A percentile compares a stretch with the other conserved stretches of the same genome.
Evolutionary conservation across 1,140 invertebrate species (phyloP).

Genomic region (Aphelinus atriplicis): DNA sequence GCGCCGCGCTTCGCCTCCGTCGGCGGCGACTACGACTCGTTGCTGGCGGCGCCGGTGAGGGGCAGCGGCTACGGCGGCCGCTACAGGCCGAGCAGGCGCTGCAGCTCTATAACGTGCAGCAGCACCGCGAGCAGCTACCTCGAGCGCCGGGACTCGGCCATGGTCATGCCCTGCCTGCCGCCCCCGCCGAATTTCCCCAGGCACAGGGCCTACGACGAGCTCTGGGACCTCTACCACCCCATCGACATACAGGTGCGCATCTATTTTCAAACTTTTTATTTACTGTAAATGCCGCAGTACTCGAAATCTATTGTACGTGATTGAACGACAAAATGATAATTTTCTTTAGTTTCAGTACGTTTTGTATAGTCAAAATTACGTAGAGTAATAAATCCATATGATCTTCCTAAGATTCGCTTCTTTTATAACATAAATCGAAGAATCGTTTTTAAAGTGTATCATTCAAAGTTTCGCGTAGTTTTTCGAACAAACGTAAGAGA

Average conservation of each 20-base stretch:
- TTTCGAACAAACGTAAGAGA: too few relatives aligned
- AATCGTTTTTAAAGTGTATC: too few relatives aligned
- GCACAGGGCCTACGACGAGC: conserved; percentile 61
- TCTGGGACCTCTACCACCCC: conserved; percentile 75
- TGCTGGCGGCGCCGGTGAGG: conserved; percentile 72
- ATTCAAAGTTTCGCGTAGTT: too few relatives aligned
- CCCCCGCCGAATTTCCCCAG: conserved; percentile 64
- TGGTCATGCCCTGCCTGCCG: conserved; percentile 75
- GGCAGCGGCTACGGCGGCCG: conserved; percentile 38
- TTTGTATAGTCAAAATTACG: too few relatives aligned
- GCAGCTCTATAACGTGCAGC: conserved; percentile 83
- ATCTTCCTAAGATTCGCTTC: too few relatives aligned
- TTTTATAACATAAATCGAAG: too few relatives aligned
- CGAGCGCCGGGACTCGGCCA: conserved; percentile 79
- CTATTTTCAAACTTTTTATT: too few relatives aligned
- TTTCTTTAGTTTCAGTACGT: too few relatives aligned
- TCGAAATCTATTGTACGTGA: too few relatives aligned
- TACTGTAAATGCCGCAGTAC: too few relatives aligned
- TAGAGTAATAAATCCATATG: too few relatives aligned
- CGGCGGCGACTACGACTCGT: conserved; percentile 75
- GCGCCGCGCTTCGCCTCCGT: conserved; percentile 74
- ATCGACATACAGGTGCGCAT: conserved; percentile 74
- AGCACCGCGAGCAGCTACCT: conserved; percentile 83
- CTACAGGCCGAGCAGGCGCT: conserved; percentile 68
- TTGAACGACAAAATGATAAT: too few relatives aligned